Conservation (phyloP, 2,797 vertebrate genomes). For the Aphelocoma californica region DNA sequence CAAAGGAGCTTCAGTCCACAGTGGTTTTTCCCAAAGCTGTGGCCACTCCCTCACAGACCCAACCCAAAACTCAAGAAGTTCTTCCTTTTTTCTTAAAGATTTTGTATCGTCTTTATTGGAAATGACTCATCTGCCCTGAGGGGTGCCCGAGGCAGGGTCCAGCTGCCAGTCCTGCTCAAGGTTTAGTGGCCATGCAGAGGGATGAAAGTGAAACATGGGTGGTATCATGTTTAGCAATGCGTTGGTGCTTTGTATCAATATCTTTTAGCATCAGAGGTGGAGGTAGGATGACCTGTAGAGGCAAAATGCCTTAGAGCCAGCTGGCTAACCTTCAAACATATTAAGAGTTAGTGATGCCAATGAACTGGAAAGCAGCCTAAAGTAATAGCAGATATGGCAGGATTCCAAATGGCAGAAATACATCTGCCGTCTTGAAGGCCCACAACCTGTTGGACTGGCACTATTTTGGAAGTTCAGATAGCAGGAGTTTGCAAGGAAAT, state of each 20-base stretch:
- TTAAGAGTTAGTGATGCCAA: slow-evolving; percentile 1
- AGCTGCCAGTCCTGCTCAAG: background rate
- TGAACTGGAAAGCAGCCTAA: background rate
- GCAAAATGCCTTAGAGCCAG: slow-evolving; percentile 10
- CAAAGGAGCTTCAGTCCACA: background rate
- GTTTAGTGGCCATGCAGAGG: background rate
- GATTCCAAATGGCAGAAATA: background rate
- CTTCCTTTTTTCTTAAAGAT: background rate
- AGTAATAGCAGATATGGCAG: slow-evolving; percentile 46
- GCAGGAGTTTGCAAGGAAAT: background rate
- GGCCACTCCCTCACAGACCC: background rate
- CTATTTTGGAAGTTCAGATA: background rate
- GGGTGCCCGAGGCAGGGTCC: background rate
- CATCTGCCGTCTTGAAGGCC: background rate
- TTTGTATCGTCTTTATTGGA: background rate
- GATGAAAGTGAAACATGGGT: background rate
- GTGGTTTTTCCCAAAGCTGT: background rate
- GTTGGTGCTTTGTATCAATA: background rate
- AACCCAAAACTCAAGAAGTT: background rate
- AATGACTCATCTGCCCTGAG: background rate
- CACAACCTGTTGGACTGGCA: background rate
- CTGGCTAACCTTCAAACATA: slow-evolving; percentile 47
- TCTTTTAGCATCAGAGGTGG: slow-evolving; percentile 26
- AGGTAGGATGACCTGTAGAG: slow-evolving; percentile 32
- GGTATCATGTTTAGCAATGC: background rate